These are phyloP conservation scores for Perca flavescens DNA, from an alignment of 2,113 vertebrate genomes.

Conservation along the genomic window DNA sequence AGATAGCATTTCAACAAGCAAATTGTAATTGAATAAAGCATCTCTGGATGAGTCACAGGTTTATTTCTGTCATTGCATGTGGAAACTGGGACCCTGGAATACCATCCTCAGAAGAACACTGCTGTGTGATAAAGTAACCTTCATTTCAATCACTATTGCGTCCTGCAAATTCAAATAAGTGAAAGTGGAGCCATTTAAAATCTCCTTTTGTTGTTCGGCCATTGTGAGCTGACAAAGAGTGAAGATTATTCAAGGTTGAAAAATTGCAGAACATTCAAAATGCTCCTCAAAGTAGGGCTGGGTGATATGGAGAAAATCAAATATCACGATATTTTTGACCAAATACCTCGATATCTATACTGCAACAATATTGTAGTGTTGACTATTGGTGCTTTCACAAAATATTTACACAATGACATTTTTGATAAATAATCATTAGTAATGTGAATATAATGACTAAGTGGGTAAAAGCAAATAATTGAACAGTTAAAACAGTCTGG, in stretches of 20 bases:
- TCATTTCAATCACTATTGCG: background rate
- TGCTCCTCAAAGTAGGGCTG: background rate
- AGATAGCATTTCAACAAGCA: slow-evolving; percentile 14
- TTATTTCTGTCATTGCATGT: background rate
- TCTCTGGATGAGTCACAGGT: slow-evolving; percentile 51
- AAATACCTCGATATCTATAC: too few species aligned
- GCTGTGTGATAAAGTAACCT: slow-evolving; percentile 4
- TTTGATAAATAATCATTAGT: too few species aligned
- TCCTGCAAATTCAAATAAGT: background rate
- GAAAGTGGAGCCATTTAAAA: slow-evolving; percentile 24
- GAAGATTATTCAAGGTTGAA: slow-evolving; percentile 21
- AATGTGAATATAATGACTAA: too few species aligned
- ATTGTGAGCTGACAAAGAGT: slow-evolving; percentile 11
- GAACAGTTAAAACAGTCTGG: too few species aligned
- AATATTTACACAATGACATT: too few species aligned
- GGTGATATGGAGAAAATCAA: too few species aligned
- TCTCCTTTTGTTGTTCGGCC: slow-evolving; percentile 6
- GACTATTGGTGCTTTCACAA: too few species aligned
- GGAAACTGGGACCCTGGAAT: background rate
- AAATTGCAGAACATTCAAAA: background rate
- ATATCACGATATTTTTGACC: too few species aligned
- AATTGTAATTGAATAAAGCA: slow-evolving; percentile 27
- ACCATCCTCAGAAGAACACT: background rate
- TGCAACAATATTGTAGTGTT: too few species aligned
- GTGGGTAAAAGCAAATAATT: too few species aligned